Evolutionary conservation across 2,797 vertebrate genomes (phyloP), one percentile per base, ranked within the genome.

Genomic region (Loriculus beryllinus): DNA sequence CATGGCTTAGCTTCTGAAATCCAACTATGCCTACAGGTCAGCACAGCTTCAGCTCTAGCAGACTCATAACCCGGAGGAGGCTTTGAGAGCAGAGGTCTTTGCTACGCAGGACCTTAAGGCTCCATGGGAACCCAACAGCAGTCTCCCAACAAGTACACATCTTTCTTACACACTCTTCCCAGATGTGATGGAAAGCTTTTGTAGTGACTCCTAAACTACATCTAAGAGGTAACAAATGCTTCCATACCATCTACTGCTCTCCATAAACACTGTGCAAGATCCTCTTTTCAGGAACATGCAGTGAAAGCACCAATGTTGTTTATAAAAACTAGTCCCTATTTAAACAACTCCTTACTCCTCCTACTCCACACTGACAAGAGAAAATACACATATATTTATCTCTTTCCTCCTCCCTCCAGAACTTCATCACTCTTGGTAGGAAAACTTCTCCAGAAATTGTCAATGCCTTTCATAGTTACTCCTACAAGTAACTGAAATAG

Each of bases 11-110:
- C 69, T 87, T 80, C 79, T 37, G 48, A 59, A 20, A 20, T 10
- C 78, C 79, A 89, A 35, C 88, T 67, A 85, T 26, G 75, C 82
- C 42, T 62, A 31, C 59, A 39, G 29, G 62, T 69, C 74, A 86
- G 80, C 14, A 39, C 47, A 68, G 67, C 45, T 85, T 33, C 35
- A n/a, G 33, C 48, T 80, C 62, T 19, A 22, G 54, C 81, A 91
- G 85, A 86, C 65, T 88, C 77, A 76, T 35, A 39, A 51, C 6
- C 18, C 39, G 3, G 29, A 6, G 25, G 35, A 10, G 14, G 2
- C 9, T 57, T 22, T 18, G 29, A 51, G 26, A 79, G 39, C 29
- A 42, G 14, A 33, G 10, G 19, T n/a, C 33, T 60, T 60, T 40
- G 4, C 39, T 31, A n/a, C 26, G n/a, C 47, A 47, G 9, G 59